phyloP scores from a whole-genome alignment of 1,140 invertebrate species.

The Scaptomyza graminum region DNA sequence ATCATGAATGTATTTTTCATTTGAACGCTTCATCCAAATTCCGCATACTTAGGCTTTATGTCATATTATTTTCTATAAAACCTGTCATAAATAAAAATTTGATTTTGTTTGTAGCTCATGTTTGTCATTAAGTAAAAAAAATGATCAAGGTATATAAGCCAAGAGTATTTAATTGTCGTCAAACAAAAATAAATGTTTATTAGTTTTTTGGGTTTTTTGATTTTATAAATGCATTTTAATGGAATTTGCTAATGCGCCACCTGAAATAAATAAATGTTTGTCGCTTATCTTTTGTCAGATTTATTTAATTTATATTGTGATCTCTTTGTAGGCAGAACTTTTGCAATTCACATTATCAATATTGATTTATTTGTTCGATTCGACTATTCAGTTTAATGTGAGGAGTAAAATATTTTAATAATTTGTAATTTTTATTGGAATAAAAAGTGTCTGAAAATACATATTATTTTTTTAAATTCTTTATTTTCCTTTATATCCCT shows the following conservation, averaged over 20 bases:
- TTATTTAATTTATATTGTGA: slow-evolving; percentile 45
- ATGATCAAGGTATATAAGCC: not conserved
- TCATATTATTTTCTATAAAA: not conserved
- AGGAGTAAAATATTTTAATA: not conserved
- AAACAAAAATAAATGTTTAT: not conserved
- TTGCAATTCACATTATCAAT: slow-evolving; percentile 30
- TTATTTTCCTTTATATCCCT: not conserved
- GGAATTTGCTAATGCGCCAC: slow-evolving; percentile 17
- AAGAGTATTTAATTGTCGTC: slow-evolving; percentile 12
- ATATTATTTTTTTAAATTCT: no score
- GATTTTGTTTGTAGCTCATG: no score
- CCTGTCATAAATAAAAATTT: not conserved
- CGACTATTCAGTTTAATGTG: not conserved
- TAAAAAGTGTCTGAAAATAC: no score
- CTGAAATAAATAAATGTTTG: slow-evolving; percentile 25
- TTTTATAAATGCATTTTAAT: slow-evolving; percentile 32
- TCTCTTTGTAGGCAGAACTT: slow-evolving; percentile 24
- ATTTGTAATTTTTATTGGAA: no score
- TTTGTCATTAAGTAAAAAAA: no score
- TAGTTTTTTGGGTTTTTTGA: not conserved
- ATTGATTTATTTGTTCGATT: slow-evolving; percentile 34
- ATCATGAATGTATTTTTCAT: slow-evolving; percentile 33
- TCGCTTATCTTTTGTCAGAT: slow-evolving; percentile 41
- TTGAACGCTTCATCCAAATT: slow-evolving; percentile 13
- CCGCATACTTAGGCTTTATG: slow-evolving; percentile 1